A percentile compares a stretch with the other conserved stretches of the same genome.
Conservation (phyloP, 2,888 invertebrate species). For the Priocnemis perturbator region DNA sequence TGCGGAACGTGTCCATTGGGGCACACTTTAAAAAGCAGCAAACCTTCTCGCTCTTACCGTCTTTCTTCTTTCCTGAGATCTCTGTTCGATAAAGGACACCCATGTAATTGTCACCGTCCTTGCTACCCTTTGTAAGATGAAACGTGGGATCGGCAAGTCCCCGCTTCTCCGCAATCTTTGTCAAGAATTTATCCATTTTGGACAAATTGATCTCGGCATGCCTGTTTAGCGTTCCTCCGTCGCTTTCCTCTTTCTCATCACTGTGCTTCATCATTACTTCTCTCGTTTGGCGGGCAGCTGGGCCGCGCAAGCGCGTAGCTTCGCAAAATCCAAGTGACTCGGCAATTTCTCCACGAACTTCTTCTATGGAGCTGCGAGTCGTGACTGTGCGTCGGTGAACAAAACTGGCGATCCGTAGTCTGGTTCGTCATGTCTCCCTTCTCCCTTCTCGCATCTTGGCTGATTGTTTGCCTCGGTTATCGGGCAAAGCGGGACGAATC, state of each 20-base stretch:
- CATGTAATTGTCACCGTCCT: slow-evolving; percentile 49
- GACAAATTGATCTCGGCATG: background rate
- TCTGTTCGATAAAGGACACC: slow-evolving; percentile 39
- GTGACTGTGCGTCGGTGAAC: too few relatives aligned
- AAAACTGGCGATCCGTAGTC: too few relatives aligned
- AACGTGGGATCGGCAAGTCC: slow-evolving; percentile 30
- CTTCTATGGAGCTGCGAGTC: too few relatives aligned
- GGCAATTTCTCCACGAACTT: too few relatives aligned
- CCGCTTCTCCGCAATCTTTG: slow-evolving; percentile 28
- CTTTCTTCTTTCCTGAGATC: slow-evolving; percentile 32
- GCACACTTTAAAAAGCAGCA: slow-evolving; percentile 15
- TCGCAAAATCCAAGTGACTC: too few relatives aligned
- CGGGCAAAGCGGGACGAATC: too few relatives aligned
- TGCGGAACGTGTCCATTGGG: background rate
- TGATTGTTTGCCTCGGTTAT: too few relatives aligned
- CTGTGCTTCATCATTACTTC: background rate
- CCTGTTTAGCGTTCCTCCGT: background rate
- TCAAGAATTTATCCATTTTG: background rate
- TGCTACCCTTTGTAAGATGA: slow-evolving; percentile 19
- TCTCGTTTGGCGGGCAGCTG: background rate
- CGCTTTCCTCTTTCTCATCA: background rate
- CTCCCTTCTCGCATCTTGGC: too few relatives aligned
- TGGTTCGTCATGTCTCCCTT: too few relatives aligned
- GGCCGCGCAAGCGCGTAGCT: too few relatives aligned
- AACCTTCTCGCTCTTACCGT: slow-evolving; percentile 27